Conservation (phyloP, 2,797 vertebrate species). For the Phaenicophaeus curvirostris region DNA sequence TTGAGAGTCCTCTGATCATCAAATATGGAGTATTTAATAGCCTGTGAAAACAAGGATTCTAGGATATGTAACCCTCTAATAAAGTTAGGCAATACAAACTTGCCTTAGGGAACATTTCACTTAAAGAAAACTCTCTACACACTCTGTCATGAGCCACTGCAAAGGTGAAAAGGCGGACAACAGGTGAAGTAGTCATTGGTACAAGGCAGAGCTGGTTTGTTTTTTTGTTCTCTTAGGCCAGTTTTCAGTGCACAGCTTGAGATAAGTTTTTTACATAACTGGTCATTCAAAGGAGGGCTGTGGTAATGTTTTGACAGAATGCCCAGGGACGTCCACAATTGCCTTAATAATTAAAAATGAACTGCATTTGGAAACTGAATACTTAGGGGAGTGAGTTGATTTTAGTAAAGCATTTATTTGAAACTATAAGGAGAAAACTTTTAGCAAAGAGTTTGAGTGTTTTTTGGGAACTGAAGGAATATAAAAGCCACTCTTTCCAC, state of each 20-base stretch:
- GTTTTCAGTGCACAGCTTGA: conserved; percentile 7
- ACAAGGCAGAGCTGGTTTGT: neutral
- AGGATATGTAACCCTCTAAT: neutral
- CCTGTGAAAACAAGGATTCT: neutral
- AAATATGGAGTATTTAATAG: neutral
- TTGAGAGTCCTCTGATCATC: neutral
- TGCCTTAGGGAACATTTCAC: neutral
- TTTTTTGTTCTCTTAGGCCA: neutral
- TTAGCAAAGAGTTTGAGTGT: neutral
- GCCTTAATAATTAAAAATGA: conserved; percentile 15
- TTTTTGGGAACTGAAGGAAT: conserved; percentile 29
- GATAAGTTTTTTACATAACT: neutral
- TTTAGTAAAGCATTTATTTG: conserved; percentile 24
- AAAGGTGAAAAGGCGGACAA: neutral
- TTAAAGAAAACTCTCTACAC: neutral
- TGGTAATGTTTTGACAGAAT: conserved; percentile 45
- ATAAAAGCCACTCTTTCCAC: conserved; percentile 59
- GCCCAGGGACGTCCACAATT: neutral
- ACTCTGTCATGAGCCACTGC: neutral
- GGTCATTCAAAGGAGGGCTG: conserved; percentile 15
- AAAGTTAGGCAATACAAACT: neutral
- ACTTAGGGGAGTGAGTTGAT: neutral
- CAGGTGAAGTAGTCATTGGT: neutral
- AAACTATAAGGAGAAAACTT: neutral
- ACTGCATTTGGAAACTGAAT: conserved; percentile 33